A percentile compares a stretch with the other conserved stretches of the same genome.
Evolutionary conservation across 2,888 invertebrate genomes (phyloP).

Genomic region (Euplagia quadripunctaria): DNA sequence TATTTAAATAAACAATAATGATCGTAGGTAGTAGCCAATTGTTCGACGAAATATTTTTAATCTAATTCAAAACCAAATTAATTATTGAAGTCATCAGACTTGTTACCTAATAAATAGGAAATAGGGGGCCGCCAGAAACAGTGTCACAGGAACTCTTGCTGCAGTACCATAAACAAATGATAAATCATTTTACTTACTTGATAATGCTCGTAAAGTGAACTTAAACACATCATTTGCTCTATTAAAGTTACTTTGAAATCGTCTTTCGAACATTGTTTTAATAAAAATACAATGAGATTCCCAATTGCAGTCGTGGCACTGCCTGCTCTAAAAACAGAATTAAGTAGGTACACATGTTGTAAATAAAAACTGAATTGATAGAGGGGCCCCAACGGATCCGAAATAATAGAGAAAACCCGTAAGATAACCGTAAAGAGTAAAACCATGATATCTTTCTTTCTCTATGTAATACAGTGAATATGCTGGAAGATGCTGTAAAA

Average conservation of each 20-base stretch:
- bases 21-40: background rate
- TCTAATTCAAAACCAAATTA: too few relatives aligned
- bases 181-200: constrained; percentile 63
- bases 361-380: too few relatives aligned
- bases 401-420: too few relatives aligned
- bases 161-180: background rate
- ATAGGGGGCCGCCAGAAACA: too few relatives aligned
- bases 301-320: constrained; percentile 70
- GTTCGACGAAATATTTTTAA: too few relatives aligned
- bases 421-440: too few relatives aligned
- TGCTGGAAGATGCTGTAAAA: too few relatives aligned
- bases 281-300: constrained; percentile 65
- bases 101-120: too few relatives aligned
- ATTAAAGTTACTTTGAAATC: constrained; percentile 73
- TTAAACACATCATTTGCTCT: constrained; percentile 77
- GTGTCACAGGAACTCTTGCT: too few relatives aligned
- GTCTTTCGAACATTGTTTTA: constrained; percentile 66
- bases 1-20: background rate
- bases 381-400: too few relatives aligned
- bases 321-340: constrained; percentile 68
- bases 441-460: too few relatives aligned
- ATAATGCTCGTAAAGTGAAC: constrained; percentile 73
- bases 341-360: background rate
- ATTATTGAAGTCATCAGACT: background rate
- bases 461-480: too few relatives aligned